phyloP scores from a whole-genome alignment of 1,140 invertebrate species.

The Brachystomella parvula region DNA sequence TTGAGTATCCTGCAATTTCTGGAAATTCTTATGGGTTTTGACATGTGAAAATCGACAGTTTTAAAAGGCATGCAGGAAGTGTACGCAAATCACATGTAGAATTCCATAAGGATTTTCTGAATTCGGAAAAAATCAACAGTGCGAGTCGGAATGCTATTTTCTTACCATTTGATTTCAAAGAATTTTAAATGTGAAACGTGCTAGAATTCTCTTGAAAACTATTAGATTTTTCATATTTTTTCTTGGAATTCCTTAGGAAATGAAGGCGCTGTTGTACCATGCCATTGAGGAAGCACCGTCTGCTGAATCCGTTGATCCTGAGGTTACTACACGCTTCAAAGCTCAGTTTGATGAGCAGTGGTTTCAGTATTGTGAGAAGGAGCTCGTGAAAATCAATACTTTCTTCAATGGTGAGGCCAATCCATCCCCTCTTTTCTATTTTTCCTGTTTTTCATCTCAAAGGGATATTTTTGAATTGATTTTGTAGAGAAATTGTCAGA shows the following conservation, averaged over 20 bases:
- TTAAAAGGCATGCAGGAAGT: too few species aligned
- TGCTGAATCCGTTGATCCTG: conserved; percentile 70
- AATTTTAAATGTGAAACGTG: not conserved
- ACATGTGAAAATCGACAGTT: too few species aligned
- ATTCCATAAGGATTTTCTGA: too few species aligned
- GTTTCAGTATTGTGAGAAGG: conserved; percentile 74
- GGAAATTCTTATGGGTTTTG: too few species aligned
- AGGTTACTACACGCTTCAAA: conserved; percentile 78
- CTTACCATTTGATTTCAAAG: not conserved
- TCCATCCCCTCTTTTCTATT: not conserved
- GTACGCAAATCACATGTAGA: too few species aligned
- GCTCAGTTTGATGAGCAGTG: conserved; percentile 91
- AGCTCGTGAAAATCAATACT: conserved; percentile 78
- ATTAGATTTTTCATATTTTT: too few species aligned
- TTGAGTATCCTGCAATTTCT: too few species aligned
- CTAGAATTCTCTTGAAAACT: too few species aligned
- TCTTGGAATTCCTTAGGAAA: conserved; percentile 54
- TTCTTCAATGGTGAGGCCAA: conserved; percentile 69
- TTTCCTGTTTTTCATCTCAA: not conserved
- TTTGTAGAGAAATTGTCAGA: conserved; percentile 87
- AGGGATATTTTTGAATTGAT: not conserved
- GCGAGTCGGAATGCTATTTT: not conserved
- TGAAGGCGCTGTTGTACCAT: conserved; percentile 82
- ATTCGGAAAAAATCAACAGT: too few species aligned
- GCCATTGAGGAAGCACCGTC: conserved; percentile 82